phyloP scores from a whole-genome alignment of 2,888 invertebrate species.

The Dasysyrphus tricinctus region DNA sequence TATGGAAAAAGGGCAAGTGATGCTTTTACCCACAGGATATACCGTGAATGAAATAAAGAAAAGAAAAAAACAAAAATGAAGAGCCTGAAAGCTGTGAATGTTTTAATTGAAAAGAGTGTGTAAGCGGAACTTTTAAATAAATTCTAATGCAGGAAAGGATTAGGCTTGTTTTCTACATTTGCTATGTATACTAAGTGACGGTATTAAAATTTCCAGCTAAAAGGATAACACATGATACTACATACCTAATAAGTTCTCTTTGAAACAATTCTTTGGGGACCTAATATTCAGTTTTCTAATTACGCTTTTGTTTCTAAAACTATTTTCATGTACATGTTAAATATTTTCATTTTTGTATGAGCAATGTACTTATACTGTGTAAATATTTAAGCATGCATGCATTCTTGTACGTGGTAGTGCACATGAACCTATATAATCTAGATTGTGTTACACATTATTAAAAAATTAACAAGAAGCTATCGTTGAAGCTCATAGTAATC shows the following conservation, averaged over 20 bases:
- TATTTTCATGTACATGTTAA: neutral
- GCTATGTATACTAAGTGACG: neutral
- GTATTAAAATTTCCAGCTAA: neutral
- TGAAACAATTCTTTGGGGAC: neutral
- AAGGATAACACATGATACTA: neutral
- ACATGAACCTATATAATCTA: too few relatives aligned
- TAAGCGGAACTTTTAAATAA: conserved; percentile 12
- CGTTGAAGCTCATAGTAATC: too few relatives aligned
- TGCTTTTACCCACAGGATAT: conserved; percentile 41
- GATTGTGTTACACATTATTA: too few relatives aligned
- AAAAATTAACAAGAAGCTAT: too few relatives aligned
- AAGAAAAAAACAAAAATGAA: neutral
- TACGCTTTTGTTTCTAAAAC: neutral
- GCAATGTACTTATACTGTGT: neutral
- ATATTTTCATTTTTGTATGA: neutral
- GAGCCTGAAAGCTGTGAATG: neutral
- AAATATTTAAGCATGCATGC: neutral
- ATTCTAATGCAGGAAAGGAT: conserved; percentile 24
- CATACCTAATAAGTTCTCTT: neutral
- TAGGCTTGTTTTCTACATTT: conserved; percentile 6
- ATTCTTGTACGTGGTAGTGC: too few relatives aligned
- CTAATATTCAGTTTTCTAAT: neutral
- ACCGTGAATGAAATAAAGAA: neutral
- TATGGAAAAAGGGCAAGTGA: conserved; percentile 68
- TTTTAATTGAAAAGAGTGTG: conserved; percentile 7